phyloP scores from a whole-genome alignment of 2,888 invertebrate species.

The Cheilosia vernalis region DNA sequence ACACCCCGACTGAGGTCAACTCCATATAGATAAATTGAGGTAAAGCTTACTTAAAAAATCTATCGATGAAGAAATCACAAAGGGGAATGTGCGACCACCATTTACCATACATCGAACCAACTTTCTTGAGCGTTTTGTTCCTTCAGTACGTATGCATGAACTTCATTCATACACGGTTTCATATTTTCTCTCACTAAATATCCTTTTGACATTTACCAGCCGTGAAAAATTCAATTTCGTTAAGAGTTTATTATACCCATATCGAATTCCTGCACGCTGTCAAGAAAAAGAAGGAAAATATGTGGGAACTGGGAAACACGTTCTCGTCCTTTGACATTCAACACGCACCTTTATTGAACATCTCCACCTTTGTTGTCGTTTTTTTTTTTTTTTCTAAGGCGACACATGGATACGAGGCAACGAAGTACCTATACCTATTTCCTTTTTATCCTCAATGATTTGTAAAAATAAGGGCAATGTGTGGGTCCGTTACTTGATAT shows the following conservation, averaged over 20 bases:
- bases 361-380: constrained; percentile 14
- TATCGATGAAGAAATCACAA: too few relatives aligned
- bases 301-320: constrained; percentile 32
- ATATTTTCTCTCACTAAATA: not conserved
- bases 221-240: not conserved
- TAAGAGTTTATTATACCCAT: constrained; percentile 26
- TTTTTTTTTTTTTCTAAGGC: not conserved
- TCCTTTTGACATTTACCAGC: constrained; percentile 26
- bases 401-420: not conserved
- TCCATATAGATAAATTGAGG: too few relatives aligned
- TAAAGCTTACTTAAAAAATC: too few relatives aligned
- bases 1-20: too few relatives aligned
- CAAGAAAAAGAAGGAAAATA: not conserved
- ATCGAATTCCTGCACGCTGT: constrained; percentile 31
- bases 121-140: too few relatives aligned
- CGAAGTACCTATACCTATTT: not conserved
- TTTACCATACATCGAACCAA: too few relatives aligned
- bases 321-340: constrained; percentile 31
- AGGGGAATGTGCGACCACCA: too few relatives aligned
- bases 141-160: not conserved
- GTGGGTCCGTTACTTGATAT: constrained; percentile 6
- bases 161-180: not conserved
- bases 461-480: not conserved
- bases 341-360: constrained; percentile 52
- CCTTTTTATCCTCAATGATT: not conserved